Conservation (phyloP, 2,797 vertebrate species). For the Sebastiscus tertius region DNA sequence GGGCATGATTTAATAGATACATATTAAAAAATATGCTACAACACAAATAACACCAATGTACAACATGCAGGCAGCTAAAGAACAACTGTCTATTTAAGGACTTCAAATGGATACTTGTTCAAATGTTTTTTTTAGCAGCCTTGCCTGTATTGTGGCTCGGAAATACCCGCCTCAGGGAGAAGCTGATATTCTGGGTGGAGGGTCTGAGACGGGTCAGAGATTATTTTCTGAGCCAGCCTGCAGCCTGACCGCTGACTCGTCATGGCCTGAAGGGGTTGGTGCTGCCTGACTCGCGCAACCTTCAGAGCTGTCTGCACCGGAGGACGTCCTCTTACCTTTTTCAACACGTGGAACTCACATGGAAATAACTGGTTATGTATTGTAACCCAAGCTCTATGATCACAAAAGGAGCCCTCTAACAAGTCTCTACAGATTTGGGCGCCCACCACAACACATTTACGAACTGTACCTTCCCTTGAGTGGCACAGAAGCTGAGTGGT, state of each 20-base stretch:
- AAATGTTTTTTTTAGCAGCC: not conserved
- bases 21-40: not conserved
- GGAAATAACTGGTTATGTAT: slow-evolving; percentile 4
- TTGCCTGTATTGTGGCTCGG: not conserved
- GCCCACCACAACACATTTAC: slow-evolving; percentile 4
- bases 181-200: not conserved
- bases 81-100: not conserved
- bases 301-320: not conserved
- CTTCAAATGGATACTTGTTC: not conserved
- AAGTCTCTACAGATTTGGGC: slow-evolving; percentile 24
- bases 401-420: slow-evolving; percentile 22
- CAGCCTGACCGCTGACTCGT: slow-evolving; percentile 7
- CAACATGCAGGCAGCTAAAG: not conserved
- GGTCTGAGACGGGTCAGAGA: slow-evolving; percentile 18
- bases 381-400: slow-evolving; percentile 15
- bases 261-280: not conserved
- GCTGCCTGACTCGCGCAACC: slow-evolving; percentile 11
- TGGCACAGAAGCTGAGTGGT: slow-evolving; percentile 22
- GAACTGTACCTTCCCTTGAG: slow-evolving; percentile 6
- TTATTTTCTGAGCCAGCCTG: slow-evolving; percentile 23
- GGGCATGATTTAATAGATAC: not conserved
- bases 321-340: not conserved
- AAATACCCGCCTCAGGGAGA: not conserved
- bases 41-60: not conserved
- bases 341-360: not conserved